phyloP scores from a whole-genome alignment of 2,113 vertebrate genomes.

The Dicerorhinus sumatrensis region DNA sequence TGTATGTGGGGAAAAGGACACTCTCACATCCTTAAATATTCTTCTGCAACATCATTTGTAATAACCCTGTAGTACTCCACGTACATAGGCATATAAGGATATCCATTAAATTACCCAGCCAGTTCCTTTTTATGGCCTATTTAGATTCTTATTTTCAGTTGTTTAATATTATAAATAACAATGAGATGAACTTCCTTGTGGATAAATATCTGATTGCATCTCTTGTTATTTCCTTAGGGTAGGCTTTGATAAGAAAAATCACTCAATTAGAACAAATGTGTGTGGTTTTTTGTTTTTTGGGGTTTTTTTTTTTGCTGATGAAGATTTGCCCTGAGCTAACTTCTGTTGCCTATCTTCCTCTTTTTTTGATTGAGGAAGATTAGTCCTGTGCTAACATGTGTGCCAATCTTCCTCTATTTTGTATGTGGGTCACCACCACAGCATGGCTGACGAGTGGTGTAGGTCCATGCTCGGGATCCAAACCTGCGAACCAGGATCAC shows the following conservation, averaged over 20 bases:
- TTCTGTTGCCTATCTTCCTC: too few relatives aligned
- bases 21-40: background rate
- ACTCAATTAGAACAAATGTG: background rate
- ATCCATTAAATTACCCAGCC: background rate
- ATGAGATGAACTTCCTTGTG: background rate
- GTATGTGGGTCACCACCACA: too few relatives aligned
- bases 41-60: background rate
- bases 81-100: background rate
- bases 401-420: too few relatives aligned
- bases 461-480: too few relatives aligned
- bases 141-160: background rate
- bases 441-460: too few relatives aligned
- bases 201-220: background rate
- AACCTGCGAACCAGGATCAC: too few relatives aligned
- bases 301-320: too few relatives aligned
- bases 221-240: background rate
- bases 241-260: background rate
- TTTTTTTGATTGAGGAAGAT: too few relatives aligned
- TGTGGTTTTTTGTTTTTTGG: too few relatives aligned
- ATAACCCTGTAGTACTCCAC: background rate
- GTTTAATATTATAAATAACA: background rate
- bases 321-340: too few relatives aligned
- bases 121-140: background rate
- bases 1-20: background rate
- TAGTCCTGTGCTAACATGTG: too few relatives aligned